Base-by-base conservation (phyloP, 1,140 invertebrate genomes). In the Hirudo medicinalis region DNA sequence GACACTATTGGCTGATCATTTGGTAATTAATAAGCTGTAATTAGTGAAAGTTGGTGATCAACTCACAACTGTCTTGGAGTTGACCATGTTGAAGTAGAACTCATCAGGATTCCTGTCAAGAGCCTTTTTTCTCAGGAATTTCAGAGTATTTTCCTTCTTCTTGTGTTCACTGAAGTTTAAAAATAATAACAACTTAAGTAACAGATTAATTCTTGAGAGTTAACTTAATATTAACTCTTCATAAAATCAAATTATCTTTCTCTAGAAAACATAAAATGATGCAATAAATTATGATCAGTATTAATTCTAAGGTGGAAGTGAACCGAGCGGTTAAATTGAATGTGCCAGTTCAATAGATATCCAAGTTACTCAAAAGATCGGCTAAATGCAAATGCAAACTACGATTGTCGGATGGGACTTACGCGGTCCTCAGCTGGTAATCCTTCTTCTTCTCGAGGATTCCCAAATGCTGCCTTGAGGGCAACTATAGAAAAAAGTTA, bases 51-150 rank as follows among this genome's bases (percentile, higher is more conserved):
- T 60, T 60, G 4, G 27, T 60, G 4, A 22, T 63, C 54, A 63
- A 75, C 75, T 76, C 80, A 86, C 86, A 76, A 88, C 83, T 2
- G 91, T 83, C 82, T 89, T 87, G 0, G 93, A 92, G 79, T 92
- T 94, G 54, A 95, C 88, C 96, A 99, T 99, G 77, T 97, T 94
- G 82, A 91, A 94, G 80, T 96, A 91, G 82, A 97, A 99, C 83
- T 99, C 96, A 88, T 99, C 94, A 2, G 93, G 92, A 87, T 98
- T 99, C 80, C 88, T 91, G 77, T 96, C 89, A 20, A 94, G 80
- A 0, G 92, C 94, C 67, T 90, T 87, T 80, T 89, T 89, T 67
- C 87, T 86, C 36, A 98, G 80, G n/a, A 89, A 76, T 79, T 92
- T 90, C 0, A 98, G 77, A 0, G 90, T 89, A 40, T 86, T 85